Evolutionary conservation across 2,797 vertebrate genomes (phyloP), one percentile per base, ranked within the genome.

Genomic region (Todus mexicanus): DNA sequence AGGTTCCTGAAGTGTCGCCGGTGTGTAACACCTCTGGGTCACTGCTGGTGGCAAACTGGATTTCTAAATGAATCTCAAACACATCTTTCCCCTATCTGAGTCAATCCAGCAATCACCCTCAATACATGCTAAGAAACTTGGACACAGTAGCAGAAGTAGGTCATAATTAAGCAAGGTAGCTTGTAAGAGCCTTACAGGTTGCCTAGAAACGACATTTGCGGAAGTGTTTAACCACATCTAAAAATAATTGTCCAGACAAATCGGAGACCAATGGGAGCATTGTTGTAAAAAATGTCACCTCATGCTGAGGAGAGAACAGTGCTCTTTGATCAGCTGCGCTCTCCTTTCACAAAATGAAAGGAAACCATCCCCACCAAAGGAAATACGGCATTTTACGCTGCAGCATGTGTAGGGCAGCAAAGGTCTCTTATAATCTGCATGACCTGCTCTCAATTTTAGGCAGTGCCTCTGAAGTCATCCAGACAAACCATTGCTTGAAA

Each of bases 171-270:
- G 69, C 83, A 83, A 95, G 95, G 84, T 94, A 95, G 81, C 80
- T 94, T 15, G 11, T 56, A 57, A 91, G 64, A 92, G 68, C 64
- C 59, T 87, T 78, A 59, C 27, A 93, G 86, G 93, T 96, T 97
- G 95, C 96, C 96, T 97, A 93, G 96, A 93, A 96, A 97, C 86
- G 6, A 84, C 87, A 19, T 69, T 93, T 91, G 74, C 83, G 95
- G 93, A 83, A 93, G 65, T 89, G 92, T 96, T 95, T 88, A 93
- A 89, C 84, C 69, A 70, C 81, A 57, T 92, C 94, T 97, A 94
- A 97, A 96, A 97, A 96, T 93, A 97, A 95, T 93, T 92, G 90
- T 69, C 85, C 40, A 90, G 93, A 68, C 79, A 38, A 64, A 79
- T 77, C 70, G 23, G 26, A 83, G 83, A 84, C 79, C 88, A 38